phyloP scores from a whole-genome alignment of 2,888 invertebrate genomes.

The Aspidapion aeneum region DNA sequence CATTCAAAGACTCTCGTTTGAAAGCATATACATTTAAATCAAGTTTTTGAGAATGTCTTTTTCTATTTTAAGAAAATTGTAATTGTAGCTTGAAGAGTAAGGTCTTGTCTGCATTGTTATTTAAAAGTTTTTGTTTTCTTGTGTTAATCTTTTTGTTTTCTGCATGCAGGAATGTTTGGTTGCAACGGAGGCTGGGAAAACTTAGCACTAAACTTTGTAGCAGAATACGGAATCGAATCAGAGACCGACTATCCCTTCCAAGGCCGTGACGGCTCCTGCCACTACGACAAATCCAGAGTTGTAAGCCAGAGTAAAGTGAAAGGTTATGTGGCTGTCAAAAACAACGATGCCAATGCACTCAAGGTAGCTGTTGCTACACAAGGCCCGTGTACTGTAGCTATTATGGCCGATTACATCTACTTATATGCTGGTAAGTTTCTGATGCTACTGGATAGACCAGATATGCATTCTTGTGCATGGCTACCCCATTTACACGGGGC shows the following conservation, averaged over 20 bases:
- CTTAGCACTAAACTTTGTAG: conserved; percentile 25
- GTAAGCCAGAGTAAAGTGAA: conserved; percentile 16
- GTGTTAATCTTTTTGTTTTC: too few relatives aligned
- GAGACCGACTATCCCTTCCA: background rate
- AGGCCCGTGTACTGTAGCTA: conserved; percentile 20
- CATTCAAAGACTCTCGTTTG: too few relatives aligned
- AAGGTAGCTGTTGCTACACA: conserved; percentile 12
- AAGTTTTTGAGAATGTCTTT: too few relatives aligned
- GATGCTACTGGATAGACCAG: too few relatives aligned
- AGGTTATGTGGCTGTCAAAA: background rate
- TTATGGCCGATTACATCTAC: conserved; percentile 14
- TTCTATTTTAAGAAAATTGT: too few relatives aligned
- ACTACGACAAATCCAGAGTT: conserved; percentile 3
- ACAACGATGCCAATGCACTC: conserved; percentile 12
- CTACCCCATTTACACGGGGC: too few relatives aligned
- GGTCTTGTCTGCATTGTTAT: too few relatives aligned
- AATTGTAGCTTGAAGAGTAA: too few relatives aligned
- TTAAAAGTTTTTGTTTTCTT: too few relatives aligned
- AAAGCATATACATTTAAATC: too few relatives aligned
- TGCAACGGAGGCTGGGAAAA: conserved; percentile 26
- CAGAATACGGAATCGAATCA: background rate
- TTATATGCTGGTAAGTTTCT: background rate
- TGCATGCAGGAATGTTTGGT: conserved; percentile 19
- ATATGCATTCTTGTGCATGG: too few relatives aligned
- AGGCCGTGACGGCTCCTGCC: conserved; percentile 14